A percentile compares a stretch with the other conserved stretches of the same genome.
phyloP scores from a whole-genome alignment of 35 echinoderm and acorn worm genomes.

The Ophiothrix spiculata region DNA sequence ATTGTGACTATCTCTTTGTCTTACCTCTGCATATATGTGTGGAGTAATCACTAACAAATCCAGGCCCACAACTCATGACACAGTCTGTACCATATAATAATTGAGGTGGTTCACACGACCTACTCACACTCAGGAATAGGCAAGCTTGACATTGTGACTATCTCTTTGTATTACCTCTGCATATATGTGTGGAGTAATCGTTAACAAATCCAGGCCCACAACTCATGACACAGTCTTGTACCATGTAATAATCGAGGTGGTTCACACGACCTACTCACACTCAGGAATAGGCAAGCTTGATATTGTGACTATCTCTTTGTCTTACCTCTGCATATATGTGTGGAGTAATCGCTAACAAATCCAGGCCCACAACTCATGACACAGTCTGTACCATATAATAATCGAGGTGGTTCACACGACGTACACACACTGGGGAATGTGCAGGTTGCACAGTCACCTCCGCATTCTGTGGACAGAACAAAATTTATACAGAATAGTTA shows the following conservation, averaged over 20 bases:
- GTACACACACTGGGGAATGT: slow-evolving; percentile 42
- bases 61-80: slow-evolving; percentile 54
- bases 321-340: too few species aligned
- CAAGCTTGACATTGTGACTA: too few species aligned
- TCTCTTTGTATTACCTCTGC: slow-evolving; percentile 94
- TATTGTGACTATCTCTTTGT: too few species aligned
- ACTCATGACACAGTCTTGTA: slow-evolving; percentile 57
- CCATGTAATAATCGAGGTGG: slow-evolving; percentile 65
- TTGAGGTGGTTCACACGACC: slow-evolving; percentile 65
- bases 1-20: too few species aligned
- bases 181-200: slow-evolving; percentile 58
- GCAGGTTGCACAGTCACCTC: slow-evolving; percentile 69
- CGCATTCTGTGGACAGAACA: slow-evolving; percentile 66
- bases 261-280: slow-evolving; percentile 67
- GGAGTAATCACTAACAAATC: slow-evolving; percentile 59
- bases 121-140: slow-evolving; percentile 37
- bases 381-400: too few species aligned
- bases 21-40: slow-evolving; percentile 79
- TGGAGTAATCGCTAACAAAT: too few species aligned
- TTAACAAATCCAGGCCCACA: slow-evolving; percentile 60
- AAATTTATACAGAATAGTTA: neutral
- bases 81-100: slow-evolving; percentile 64
- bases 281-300: too few species aligned
- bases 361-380: too few species aligned
- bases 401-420: slow-evolving; percentile 68